Evolutionary conservation across 2,888 invertebrate species (phyloP), one percentile per base, ranked within the genome.

Genomic region (Agrotis ipsilon): DNA sequence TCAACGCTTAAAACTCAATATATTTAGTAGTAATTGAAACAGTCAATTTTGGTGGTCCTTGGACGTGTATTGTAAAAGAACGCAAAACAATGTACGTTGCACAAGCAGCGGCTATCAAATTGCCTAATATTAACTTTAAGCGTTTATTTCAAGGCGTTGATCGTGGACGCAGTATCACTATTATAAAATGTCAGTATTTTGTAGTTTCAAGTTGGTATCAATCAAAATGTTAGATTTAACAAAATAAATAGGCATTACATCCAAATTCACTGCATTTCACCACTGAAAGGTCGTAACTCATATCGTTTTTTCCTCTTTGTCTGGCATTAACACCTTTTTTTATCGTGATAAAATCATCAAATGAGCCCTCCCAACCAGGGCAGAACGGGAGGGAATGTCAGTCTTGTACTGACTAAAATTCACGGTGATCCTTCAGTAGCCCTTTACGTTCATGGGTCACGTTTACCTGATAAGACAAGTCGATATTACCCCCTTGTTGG

Each of bases 41-140:
- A 27, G 46, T 48, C 51, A 43, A 68, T 74, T 78, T 72, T 61
- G 32, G 48, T 49, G 24, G 78, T 75, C 80, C 75, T 80, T 78
- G 68, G 68, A 54, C 45, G 54, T 52, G 48, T 68, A 80, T 65
- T 68, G 75, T 78, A 62, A 75, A 68, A 80, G 52, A 75, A 65
- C 65, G 68, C 75, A 80, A 68, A 74, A 79, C 68, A 68, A 78
- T 80, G 80, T 68, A n/a, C 59, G 43, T 80, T 78, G 57, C 77
- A 62, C 68, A 74, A 80, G 48, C 24, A 54, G 46, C 24, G 45
- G 46, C 74, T 68, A 78, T 80, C 64, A 80, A 46, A 59, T 80
- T 78, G 78, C 54, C 46, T 54, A 74, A 68, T 74, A 59, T 45
- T 60, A 39, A 39, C 7, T 68, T 77, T 64, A 48, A 69, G 51